Conservation (phyloP, 2,797 vertebrate genomes). For the Gorsachius magnificus region DNA sequence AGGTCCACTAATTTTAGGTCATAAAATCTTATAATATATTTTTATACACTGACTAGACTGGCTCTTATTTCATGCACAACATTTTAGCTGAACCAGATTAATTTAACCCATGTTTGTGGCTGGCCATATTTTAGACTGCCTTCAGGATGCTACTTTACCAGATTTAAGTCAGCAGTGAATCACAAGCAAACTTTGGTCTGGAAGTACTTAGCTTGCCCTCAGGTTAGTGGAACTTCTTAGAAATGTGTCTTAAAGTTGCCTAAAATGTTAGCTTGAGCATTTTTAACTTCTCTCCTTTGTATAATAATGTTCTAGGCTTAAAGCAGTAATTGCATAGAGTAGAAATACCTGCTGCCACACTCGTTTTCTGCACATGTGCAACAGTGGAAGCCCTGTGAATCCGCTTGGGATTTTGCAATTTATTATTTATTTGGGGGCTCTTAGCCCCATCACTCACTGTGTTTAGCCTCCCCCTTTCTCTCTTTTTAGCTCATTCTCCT, state of each 20-base stretch:
- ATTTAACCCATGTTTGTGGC: conserved; percentile 42
- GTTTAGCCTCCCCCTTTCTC: not conserved
- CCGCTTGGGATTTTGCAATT: not conserved
- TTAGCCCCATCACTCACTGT: fast-evolving
- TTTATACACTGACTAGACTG: conserved; percentile 7
- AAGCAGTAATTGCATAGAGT: not conserved
- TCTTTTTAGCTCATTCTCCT: not conserved
- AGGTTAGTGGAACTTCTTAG: conserved; percentile 5
- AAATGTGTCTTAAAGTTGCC: conserved; percentile 14
- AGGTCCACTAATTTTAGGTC: not conserved
- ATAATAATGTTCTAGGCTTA: not conserved
- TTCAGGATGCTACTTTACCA: conserved; percentile 20
- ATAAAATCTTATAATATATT: conserved; percentile 29
- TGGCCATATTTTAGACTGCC: conserved; percentile 25
- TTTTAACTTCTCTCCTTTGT: conserved; percentile 21
- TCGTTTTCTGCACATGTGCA: not conserved
- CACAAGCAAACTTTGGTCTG: conserved; percentile 5
- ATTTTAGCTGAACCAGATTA: conserved; percentile 45
- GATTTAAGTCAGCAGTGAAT: conserved; percentile 47
- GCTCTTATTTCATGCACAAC: conserved; percentile 4
- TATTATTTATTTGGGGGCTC: not conserved
- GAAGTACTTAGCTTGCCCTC: conserved; percentile 6
- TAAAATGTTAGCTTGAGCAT: conserved; percentile 16
- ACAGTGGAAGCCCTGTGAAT: not conserved
- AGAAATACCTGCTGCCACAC: not conserved